These are phyloP conservation scores for Stramonita haemastoma DNA, from an alignment of 2,888 invertebrate genomes.

Conservation along the genomic window DNA sequence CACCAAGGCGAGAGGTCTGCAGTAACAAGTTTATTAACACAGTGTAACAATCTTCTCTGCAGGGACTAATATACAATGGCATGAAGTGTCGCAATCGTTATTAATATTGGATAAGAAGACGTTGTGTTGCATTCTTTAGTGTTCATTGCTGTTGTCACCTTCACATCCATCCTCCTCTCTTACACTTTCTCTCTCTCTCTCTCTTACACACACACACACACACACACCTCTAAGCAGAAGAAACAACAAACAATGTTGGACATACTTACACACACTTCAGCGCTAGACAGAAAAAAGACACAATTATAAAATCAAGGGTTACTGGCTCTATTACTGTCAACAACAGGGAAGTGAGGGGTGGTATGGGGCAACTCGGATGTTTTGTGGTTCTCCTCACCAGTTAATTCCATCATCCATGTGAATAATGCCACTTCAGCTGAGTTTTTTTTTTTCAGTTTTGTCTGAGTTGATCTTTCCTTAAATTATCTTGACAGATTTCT, in stretches of 20 bases:
- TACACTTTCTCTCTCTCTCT: not conserved
- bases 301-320: no score
- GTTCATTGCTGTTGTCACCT: not conserved
- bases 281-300: no score
- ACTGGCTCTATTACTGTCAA: no score
- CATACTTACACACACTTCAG: not conserved
- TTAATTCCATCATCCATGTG: no score
- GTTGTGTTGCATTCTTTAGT: not conserved
- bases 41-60: constrained; percentile 13
- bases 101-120: not conserved
- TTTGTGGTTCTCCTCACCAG: no score
- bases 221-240: not conserved
- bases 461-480: no score
- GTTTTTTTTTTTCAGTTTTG: no score
- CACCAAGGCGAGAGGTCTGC: not conserved
- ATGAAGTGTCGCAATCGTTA: not conserved
- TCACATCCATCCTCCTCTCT: not conserved
- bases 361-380: no score
- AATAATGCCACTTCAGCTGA: no score
- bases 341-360: no score
- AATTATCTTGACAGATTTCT: no score
- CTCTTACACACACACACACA: not conserved
- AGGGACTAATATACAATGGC: not conserved
- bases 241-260: not conserved
- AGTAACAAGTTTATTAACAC: constrained; percentile 25